Percentiles rank a stretch among this genome's conserved stretches.
phyloP scores from a whole-genome alignment of 1,140 invertebrate species.

The Calephelis nemesis region DNA sequence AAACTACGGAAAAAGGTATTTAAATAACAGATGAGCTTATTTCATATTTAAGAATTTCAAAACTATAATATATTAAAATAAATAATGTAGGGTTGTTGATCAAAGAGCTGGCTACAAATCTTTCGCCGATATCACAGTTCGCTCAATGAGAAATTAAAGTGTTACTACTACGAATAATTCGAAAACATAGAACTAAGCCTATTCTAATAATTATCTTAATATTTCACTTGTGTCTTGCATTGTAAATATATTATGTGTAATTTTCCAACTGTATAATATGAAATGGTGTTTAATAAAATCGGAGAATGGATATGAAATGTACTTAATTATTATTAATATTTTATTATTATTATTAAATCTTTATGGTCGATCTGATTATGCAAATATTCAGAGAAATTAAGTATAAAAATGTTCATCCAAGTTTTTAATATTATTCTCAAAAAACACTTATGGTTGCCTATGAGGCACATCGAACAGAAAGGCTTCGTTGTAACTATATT shows the following conservation, averaged over 20 bases:
- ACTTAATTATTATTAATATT: conserved; percentile 49
- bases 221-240: conserved; percentile 16
- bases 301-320: conserved; percentile 50
- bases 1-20: too few species aligned
- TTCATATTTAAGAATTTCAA: too few species aligned
- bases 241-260: conserved; percentile 39
- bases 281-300: conserved; percentile 42
- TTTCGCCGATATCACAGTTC: not conserved
- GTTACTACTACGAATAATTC: conserved; percentile 12
- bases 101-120: not conserved
- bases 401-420: too few species aligned
- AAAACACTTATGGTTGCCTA: too few species aligned
- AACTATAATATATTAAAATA: too few species aligned
- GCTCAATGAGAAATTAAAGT: not conserved
- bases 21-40: too few species aligned
- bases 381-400: too few species aligned
- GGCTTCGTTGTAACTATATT: too few species aligned
- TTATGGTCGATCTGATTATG: not conserved
- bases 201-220: conserved; percentile 2
- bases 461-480: too few species aligned
- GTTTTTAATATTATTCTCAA: too few species aligned
- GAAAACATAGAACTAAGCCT: conserved; percentile 2
- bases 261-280: conserved; percentile 54
- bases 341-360: conserved; percentile 1
- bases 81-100: not conserved